A percentile compares a stretch with the other conserved stretches of the same genome.
phyloP scores from a whole-genome alignment of 2,888 invertebrate species.

The Palloptera scutellata region DNA sequence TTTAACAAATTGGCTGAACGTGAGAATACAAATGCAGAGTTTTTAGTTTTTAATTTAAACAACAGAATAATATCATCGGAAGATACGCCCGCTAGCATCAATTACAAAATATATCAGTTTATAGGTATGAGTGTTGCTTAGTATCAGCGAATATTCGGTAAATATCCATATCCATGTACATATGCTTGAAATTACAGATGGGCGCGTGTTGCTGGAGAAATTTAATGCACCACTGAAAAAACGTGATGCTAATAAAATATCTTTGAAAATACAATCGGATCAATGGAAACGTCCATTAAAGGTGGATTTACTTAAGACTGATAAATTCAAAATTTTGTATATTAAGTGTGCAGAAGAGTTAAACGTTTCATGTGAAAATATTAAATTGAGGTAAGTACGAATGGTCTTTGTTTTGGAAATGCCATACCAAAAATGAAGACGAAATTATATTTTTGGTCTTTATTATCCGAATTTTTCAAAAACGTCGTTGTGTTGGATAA shows the following conservation, averaged over 20 bases:
- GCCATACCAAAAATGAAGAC: too few relatives aligned
- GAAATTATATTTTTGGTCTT: too few relatives aligned
- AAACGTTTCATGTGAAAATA: constrained; percentile 41
- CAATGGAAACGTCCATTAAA: constrained; percentile 52
- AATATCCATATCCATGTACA: too few relatives aligned
- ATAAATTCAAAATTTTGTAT: constrained; percentile 52
- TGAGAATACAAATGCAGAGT: constrained; percentile 44
- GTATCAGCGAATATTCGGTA: too few relatives aligned
- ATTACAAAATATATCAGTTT: constrained; percentile 51
- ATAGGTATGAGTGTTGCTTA: constrained; percentile 46
- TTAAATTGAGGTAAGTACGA: constrained; percentile 36
- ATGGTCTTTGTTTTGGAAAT: too few relatives aligned
- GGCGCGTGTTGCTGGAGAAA: constrained; percentile 41
- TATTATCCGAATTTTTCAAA: too few relatives aligned
- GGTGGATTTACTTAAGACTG: constrained; percentile 48
- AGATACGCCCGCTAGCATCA: constrained; percentile 55
- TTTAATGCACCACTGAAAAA: constrained; percentile 30
- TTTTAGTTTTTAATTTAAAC: constrained; percentile 51
- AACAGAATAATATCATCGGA: constrained; percentile 46
- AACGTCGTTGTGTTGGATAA: too few relatives aligned
- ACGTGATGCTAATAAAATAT: constrained; percentile 44
- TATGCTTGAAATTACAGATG: constrained; percentile 41
- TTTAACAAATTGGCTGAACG: constrained; percentile 52
- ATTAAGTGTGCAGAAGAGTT: constrained; percentile 58
- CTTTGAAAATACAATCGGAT: constrained; percentile 57